phyloP scores from a whole-genome alignment of 2,888 invertebrate genomes.

The Merodon equestris region DNA sequence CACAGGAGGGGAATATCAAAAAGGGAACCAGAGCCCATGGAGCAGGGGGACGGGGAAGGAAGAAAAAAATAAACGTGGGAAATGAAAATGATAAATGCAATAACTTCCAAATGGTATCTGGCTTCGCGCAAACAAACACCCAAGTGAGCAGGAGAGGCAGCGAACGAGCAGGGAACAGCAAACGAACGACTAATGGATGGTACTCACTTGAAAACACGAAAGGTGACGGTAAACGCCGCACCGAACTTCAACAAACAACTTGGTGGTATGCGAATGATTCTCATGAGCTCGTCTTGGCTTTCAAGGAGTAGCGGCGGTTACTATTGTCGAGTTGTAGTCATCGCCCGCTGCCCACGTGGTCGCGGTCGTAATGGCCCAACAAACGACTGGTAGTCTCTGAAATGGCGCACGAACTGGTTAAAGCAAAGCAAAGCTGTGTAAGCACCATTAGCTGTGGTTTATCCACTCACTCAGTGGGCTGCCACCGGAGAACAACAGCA shows the following conservation, averaged over 20 bases:
- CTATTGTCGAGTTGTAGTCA: conserved; percentile 19
- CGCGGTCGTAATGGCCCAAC: conserved; percentile 61
- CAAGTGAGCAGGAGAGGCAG: conserved; percentile 12
- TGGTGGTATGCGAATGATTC: conserved; percentile 35
- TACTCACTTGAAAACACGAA: conserved; percentile 47
- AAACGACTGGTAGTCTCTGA: conserved; percentile 62
- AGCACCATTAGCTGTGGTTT: conserved; percentile 62
- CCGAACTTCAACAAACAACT: too few species aligned
- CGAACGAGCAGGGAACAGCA: conserved; percentile 11
- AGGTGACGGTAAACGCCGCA: too few species aligned
- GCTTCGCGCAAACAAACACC: conserved; percentile 56
- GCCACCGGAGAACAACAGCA: neutral
- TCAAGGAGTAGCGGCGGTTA: neutral
- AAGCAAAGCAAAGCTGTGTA: conserved; percentile 40
- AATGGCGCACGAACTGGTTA: conserved; percentile 40
- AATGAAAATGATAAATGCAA: conserved; percentile 69
- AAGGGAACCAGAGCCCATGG: too few species aligned
- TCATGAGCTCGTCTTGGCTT: conserved; percentile 8
- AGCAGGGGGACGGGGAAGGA: conserved; percentile 13
- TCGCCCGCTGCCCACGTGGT: conserved; percentile 56
- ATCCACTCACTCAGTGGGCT: neutral
- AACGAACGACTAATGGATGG: conserved; percentile 23
- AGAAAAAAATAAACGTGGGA: conserved; percentile 48
- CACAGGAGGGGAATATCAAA: too few species aligned
- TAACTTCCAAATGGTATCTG: conserved; percentile 68